Evolutionary conservation across 2,113 vertebrate genomes (phyloP), one percentile per base, ranked within the genome.

Genomic region (Rhinopomastus cyanomelas): DNA sequence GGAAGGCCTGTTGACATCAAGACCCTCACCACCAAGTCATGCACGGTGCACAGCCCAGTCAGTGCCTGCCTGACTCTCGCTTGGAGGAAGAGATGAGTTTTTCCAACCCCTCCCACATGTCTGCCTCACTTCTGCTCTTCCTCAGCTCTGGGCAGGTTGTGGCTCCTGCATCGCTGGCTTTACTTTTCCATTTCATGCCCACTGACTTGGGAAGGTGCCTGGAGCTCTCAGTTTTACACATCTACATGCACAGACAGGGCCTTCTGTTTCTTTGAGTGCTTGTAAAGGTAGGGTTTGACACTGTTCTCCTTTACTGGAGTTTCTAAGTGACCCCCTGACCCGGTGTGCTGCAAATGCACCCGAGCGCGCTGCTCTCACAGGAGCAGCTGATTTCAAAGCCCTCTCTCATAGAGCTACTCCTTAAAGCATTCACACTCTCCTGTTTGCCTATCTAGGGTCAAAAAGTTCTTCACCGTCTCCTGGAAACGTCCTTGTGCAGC

Each of bases 101-200:
- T 77, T 52, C 48, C 51, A n/a, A 84, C 56, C 23, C 20, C 57
- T 22, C 7, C 10, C 7, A 16, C 0, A 0, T 0, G 2, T 37
- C 32, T 32, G 7, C 66, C 46, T 76, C 32, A 51, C 56, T 71
- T 81, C 65, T 30, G 39, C 3, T 15, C 36, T 66, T 37, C 27
- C 52, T 62, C 52, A 51, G 9, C 18, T 52, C 68, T 77, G 0
- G 12, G 20, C 20, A 77, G 27, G 61, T 16, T 74, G 30, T 44
- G 52, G 20, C 46, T 80, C 12, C 16, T 32, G 6, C 5, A 42
- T 2, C 13, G 14, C 18, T 29, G 29, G 6, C 76, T 16, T 68
- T 29, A 26, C 6, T 42, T 59, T 72, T 81, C n/a, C 32, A 19
- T 61, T 79, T 49, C 53, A 37, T 25, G 34, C 34, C 26, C 44